phyloP scores from a whole-genome alignment of 2,797 vertebrate species.

The Sebastes itinus region DNA sequence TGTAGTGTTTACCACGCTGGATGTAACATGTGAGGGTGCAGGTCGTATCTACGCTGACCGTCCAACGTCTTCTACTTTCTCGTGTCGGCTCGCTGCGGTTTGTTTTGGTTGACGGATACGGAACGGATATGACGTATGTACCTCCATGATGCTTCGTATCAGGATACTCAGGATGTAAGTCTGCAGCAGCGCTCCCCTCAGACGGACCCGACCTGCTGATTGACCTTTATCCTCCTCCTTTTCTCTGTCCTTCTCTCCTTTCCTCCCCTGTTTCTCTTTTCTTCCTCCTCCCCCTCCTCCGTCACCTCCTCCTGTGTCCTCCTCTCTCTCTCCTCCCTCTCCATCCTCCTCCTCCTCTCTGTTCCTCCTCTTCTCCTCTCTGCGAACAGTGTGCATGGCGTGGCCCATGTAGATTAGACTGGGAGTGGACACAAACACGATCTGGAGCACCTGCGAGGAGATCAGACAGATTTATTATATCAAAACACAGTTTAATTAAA shows the following conservation, averaged over 20 bases:
- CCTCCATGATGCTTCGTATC: slow-evolving; percentile 91
- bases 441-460: slow-evolving; percentile 87
- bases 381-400: slow-evolving; percentile 91
- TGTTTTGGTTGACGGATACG: too few species aligned
- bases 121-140: slow-evolving; percentile 1
- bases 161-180: slow-evolving; percentile 94
- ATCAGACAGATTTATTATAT: accelerated
- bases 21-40: too few species aligned
- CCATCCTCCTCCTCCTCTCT: slow-evolving; percentile 81
- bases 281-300: slow-evolving; percentile 81
- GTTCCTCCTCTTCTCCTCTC: slow-evolving; percentile 89
- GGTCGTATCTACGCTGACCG: too few species aligned
- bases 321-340: slow-evolving; percentile 63
- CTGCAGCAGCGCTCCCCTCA: slow-evolving; percentile 90
- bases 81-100: too few species aligned
- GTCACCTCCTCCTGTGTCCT: slow-evolving; percentile 70
- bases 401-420: slow-evolving; percentile 97
- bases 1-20: too few species aligned
- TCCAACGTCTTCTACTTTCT: too few species aligned
- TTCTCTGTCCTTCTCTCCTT: slow-evolving; percentile 45
- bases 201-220: slow-evolving; percentile 73
- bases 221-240: slow-evolving; percentile 44
- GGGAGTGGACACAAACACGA: slow-evolving; percentile 97
- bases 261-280: slow-evolving; percentile 38
- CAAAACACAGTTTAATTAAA: not conserved